Evolutionary conservation across 2,888 invertebrate species (phyloP).

Genomic region (Apamea crenata): DNA sequence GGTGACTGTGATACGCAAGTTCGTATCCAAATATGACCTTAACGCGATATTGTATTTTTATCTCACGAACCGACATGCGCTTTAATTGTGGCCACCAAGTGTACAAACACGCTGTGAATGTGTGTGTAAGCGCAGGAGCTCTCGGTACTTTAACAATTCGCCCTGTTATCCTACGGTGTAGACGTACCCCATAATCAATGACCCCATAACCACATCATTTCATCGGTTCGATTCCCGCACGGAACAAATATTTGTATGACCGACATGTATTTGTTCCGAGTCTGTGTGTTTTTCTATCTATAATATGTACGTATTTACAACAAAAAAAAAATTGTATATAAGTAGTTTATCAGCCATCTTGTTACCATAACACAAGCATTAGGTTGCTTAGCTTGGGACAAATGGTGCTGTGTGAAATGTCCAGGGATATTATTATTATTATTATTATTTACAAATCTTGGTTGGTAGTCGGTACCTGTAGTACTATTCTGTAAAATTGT

Average conservation of each 20-base stretch:
- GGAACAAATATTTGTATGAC: too few relatives aligned
- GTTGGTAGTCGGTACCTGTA: not conserved
- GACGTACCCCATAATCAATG: not conserved
- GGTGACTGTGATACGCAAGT: slow-evolving; percentile 55
- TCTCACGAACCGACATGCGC: not conserved
- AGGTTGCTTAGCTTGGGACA: too few relatives aligned
- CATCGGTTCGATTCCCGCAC: too few relatives aligned
- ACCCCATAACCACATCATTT: not conserved
- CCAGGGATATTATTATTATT: too few relatives aligned
- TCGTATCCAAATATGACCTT: slow-evolving; percentile 38
- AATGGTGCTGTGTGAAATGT: too few relatives aligned
- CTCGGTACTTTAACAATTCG: not conserved
- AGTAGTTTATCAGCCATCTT: too few relatives aligned
- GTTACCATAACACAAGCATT: too few relatives aligned
- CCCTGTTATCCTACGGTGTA: too few relatives aligned
- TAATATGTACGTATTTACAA: too few relatives aligned
- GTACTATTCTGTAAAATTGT: not conserved
- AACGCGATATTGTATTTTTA: slow-evolving; percentile 26
- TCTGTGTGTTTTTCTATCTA: too few relatives aligned
- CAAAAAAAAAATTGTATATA: too few relatives aligned
- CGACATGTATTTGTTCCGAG: too few relatives aligned
- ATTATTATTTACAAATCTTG: slow-evolving; percentile 10
- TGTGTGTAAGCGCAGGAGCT: not conserved
- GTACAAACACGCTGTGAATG: not conserved
- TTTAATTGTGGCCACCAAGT: not conserved